phyloP scores from a whole-genome alignment of 1,140 invertebrate species.

The Drosophila aff. region DNA sequence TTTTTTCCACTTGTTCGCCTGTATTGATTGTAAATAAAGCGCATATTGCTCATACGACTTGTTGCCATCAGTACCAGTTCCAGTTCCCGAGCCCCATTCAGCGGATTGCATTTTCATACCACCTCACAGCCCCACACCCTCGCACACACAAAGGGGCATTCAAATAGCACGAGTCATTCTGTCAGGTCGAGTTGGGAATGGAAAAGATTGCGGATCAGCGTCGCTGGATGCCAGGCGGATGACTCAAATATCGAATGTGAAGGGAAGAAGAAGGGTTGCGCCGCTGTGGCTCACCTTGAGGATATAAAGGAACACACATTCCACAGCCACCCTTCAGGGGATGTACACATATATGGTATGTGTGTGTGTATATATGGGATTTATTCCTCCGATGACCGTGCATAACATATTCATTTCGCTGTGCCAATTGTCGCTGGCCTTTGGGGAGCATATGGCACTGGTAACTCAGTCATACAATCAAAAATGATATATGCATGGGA shows the following conservation, averaged over 20 bases:
- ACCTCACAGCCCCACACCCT: background rate
- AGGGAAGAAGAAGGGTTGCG: background rate
- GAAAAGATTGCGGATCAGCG: constrained; percentile 36
- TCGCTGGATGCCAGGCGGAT: constrained; percentile 9
- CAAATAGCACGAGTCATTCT: constrained; percentile 36
- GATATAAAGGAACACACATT: constrained; percentile 1
- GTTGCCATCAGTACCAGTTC: constrained; percentile 47
- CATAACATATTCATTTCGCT: constrained; percentile 42
- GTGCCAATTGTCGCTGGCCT: constrained; percentile 32
- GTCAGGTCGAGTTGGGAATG: constrained; percentile 30
- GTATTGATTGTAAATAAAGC: constrained; percentile 69
- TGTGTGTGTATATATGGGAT: background rate
- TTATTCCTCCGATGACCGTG: constrained; percentile 25
- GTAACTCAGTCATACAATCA: background rate
- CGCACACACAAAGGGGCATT: constrained; percentile 12
- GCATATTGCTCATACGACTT: constrained; percentile 72
- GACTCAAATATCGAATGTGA: constrained; percentile 5
- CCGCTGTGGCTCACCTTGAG: constrained; percentile 15
- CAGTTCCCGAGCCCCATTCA: constrained; percentile 3
- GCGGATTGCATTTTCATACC: constrained; percentile 23
- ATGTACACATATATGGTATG: background rate
- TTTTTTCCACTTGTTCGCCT: constrained; percentile 23
- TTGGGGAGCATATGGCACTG: background rate
- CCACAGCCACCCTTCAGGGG: background rate
- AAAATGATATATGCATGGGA: background rate